Conservation (phyloP, 2,888 invertebrate species). For the Ochlodes sylvanus region DNA sequence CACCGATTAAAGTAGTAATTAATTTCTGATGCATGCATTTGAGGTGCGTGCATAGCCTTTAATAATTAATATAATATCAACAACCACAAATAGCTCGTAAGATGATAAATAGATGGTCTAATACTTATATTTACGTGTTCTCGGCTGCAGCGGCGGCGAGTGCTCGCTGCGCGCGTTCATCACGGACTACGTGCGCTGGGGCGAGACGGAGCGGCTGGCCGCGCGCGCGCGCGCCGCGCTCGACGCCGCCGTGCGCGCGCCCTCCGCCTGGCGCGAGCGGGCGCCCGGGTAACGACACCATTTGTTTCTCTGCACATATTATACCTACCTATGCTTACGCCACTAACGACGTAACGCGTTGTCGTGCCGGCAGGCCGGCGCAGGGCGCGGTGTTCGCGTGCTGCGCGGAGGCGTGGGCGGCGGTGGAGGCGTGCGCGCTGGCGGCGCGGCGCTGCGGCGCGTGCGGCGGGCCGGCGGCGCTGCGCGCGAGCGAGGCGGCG, state of each 20-base stretch:
- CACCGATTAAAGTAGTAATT: too few species aligned
- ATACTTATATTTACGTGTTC: too few species aligned
- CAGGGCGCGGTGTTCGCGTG: conserved; percentile 62
- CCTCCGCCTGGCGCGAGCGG: conserved; percentile 92
- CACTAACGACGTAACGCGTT: conserved; percentile 51
- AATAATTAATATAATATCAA: too few species aligned
- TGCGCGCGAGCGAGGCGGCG: conserved; percentile 51
- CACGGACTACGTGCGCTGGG: conserved; percentile 93
- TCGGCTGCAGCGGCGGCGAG: conserved; percentile 68
- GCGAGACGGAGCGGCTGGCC: conserved; percentile 89
- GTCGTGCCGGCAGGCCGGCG: conserved; percentile 3
- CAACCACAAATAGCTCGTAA: too few species aligned
- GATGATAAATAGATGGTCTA: too few species aligned
- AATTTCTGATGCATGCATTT: too few species aligned
- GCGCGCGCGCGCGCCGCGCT: conserved; percentile 56
- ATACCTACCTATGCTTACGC: too few species aligned
- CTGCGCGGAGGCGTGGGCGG: conserved; percentile 59
- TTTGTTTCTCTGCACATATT: too few species aligned
- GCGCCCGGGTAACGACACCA: conserved; percentile 55
- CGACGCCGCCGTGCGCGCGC: conserved; percentile 87
- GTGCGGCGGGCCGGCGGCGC: conserved; percentile 53
- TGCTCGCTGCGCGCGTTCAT: conserved; percentile 94
- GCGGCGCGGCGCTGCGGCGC: conserved; percentile 56
- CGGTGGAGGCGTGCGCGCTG: conserved; percentile 49
- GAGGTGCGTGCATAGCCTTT: too few species aligned